Conservation (phyloP, 2,113 vertebrate species). For the Oreochromis spilurus region DNA sequence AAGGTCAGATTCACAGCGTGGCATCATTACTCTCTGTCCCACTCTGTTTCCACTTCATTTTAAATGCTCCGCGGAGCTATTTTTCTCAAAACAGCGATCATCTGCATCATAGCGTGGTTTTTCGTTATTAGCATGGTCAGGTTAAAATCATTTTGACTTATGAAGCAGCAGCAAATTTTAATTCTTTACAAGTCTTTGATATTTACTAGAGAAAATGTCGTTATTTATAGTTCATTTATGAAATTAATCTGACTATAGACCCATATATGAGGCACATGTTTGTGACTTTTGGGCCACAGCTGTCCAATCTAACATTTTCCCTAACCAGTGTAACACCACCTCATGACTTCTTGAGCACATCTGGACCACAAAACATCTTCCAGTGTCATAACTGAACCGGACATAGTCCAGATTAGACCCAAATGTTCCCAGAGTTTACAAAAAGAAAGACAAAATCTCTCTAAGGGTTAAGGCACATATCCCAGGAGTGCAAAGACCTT, state of each 20-base stretch:
- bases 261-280: not conserved
- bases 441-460: not conserved
- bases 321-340: not conserved
- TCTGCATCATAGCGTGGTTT: not conserved
- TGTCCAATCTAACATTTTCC: not conserved
- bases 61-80: not conserved
- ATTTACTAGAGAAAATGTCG: not conserved
- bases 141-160: accelerated
- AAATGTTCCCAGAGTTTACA: not conserved
- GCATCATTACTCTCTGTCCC: not conserved
- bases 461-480: not conserved
- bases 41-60: not conserved
- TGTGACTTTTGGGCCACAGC: not conserved
- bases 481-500: not conserved
- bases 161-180: not conserved
- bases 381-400: not conserved
- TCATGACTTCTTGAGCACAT: not conserved
- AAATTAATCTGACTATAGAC: not conserved
- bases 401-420: not conserved
- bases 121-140: accelerated
- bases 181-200: not conserved
- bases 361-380: not conserved
- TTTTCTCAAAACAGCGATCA: not conserved
- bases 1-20: slow-evolving; percentile 4
- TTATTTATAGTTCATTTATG: not conserved